These are phyloP conservation scores for Butastur rufipennis DNA, from an alignment of 2,113 vertebrate species.

Conservation along the genomic window DNA sequence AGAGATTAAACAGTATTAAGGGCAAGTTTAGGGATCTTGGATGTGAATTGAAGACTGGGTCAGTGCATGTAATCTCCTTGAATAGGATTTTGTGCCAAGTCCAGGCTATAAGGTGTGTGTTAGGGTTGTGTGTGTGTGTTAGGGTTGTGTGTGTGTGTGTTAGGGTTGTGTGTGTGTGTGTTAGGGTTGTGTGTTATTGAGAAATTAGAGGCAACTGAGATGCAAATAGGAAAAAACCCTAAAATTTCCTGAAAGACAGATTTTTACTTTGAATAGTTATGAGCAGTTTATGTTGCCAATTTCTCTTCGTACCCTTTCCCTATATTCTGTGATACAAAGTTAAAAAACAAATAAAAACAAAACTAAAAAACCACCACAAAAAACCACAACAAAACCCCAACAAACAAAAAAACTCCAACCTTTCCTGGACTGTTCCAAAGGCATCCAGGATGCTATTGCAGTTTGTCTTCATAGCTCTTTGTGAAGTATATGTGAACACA, in stretches of 20 bases:
- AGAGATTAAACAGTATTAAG: constrained; percentile 59
- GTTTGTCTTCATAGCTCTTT: not conserved
- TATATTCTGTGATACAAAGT: not conserved
- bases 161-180: not conserved
- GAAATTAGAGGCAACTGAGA: not conserved
- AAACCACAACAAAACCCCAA: not conserved
- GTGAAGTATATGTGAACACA: not conserved
- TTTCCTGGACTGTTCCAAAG: not conserved
- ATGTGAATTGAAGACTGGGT: constrained; percentile 12
- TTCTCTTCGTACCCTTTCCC: not conserved
- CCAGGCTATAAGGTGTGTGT: not conserved
- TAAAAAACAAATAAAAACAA: not conserved
- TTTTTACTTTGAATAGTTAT: not conserved
- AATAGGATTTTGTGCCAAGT: constrained; percentile 5
- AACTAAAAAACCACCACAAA: not conserved
- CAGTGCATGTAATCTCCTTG: constrained; percentile 29
- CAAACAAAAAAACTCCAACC: not conserved
- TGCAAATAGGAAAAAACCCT: not conserved
- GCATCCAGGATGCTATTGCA: not conserved
- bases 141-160: not conserved
- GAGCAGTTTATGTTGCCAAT: not conserved
- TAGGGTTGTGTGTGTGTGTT: no score
- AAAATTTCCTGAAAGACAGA: not conserved
- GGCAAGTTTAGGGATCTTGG: constrained; percentile 32
- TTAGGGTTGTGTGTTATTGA: not conserved